These are phyloP conservation scores for Planococcus citri DNA, from an alignment of 1,140 invertebrate genomes.

Conservation along the genomic window DNA sequence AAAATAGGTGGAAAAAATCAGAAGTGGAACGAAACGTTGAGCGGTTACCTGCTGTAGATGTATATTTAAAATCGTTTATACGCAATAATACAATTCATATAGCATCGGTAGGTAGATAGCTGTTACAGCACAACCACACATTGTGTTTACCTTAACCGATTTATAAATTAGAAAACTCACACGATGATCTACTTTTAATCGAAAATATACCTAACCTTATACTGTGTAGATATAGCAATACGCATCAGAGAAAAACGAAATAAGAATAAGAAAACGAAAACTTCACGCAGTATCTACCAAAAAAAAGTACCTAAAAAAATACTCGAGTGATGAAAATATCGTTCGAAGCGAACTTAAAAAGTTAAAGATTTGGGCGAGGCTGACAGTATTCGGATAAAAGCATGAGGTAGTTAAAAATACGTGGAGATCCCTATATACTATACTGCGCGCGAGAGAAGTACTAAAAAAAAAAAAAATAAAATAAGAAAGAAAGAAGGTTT, in stretches of 20 bases:
- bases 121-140: not conserved
- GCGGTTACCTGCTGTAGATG: not conserved
- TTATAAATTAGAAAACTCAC: not conserved
- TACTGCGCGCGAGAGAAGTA: not conserved
- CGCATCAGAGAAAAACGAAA: too few species aligned
- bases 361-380: conserved; percentile 14
- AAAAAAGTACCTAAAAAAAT: too few species aligned
- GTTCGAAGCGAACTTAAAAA: not conserved
- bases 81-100: not conserved
- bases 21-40: not conserved
- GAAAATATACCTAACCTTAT: not conserved
- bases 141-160: not conserved
- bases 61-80: not conserved
- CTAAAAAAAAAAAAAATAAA: not conserved
- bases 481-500: not conserved
- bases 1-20: not conserved
- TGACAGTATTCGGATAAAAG: conserved; percentile 2
- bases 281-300: too few species aligned
- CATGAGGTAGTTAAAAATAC: conserved; percentile 17
- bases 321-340: not conserved
- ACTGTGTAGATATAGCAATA: too few species aligned
- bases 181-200: not conserved
- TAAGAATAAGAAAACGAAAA: too few species aligned
- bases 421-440: conserved; percentile 12
- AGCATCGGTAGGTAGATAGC: not conserved